Conservation (phyloP, 2,113 vertebrate species). For the Redunca redunca region DNA sequence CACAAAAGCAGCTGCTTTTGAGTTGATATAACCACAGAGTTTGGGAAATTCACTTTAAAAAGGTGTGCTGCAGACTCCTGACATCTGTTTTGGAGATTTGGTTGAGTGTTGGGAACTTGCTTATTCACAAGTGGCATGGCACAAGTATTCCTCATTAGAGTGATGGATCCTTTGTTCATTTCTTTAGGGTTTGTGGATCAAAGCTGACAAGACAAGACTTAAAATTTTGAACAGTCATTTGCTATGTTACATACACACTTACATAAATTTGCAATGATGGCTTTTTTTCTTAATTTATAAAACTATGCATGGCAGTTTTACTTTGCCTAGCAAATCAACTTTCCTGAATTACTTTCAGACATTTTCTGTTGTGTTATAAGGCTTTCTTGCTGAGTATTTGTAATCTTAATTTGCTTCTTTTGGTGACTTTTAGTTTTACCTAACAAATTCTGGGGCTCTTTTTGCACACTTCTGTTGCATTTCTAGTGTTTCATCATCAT, state of each 20-base stretch:
- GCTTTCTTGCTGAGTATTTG: background rate
- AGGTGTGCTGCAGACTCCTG: conserved; percentile 9
- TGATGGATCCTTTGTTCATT: background rate
- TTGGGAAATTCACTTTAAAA: conserved; percentile 33
- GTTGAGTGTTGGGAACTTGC: background rate
- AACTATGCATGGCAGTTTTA: background rate
- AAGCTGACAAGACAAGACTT: background rate
- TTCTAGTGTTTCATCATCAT: background rate
- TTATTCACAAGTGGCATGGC: background rate
- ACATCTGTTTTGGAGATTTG: conserved; percentile 42
- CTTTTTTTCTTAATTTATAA: conserved; percentile 35
- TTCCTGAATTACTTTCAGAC: background rate
- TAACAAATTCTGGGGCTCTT: background rate
- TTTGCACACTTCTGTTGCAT: background rate
- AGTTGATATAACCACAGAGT: conserved; percentile 21
- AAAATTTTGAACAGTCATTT: conserved; percentile 28
- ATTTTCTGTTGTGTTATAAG: background rate
- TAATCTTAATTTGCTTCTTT: background rate
- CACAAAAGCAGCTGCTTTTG: conserved; percentile 51
- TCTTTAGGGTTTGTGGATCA: background rate
- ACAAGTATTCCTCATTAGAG: background rate
- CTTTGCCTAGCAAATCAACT: conserved; percentile 23
- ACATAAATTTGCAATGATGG: background rate
- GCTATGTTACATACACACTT: background rate
- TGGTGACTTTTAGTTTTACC: background rate